Conservation (phyloP, 2,888 invertebrate genomes). For the Zeuzera pyrina region DNA sequence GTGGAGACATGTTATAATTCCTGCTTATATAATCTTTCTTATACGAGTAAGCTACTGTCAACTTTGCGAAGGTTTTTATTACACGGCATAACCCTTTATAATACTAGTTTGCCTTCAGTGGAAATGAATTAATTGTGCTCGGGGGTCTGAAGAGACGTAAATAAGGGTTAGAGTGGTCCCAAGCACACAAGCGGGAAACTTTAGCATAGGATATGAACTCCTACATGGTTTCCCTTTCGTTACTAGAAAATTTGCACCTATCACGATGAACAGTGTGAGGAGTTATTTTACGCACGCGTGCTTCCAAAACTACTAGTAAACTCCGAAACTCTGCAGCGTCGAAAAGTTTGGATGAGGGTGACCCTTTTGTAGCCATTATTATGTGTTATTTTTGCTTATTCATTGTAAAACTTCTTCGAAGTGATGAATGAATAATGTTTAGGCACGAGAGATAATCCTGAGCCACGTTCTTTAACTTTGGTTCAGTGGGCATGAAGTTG, state of each 20-base stretch:
- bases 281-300: conserved; percentile 9
- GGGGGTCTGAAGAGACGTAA: conserved; percentile 19
- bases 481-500: conserved; percentile 20
- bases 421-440: conserved; percentile 30
- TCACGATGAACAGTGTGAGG: conserved; percentile 14
- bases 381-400: conserved; percentile 27
- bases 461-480: conserved; percentile 13
- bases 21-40: no score
- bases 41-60: background rate
- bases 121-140: conserved; percentile 18
- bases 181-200: conserved; percentile 12
- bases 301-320: conserved; percentile 8
- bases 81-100: background rate
- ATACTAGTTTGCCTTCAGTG: conserved; percentile 9
- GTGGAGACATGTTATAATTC: no score
- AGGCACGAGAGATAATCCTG: conserved; percentile 27
- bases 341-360: conserved; percentile 12
- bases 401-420: conserved; percentile 4
- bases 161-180: conserved; percentile 24
- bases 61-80: background rate
- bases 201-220: no score
- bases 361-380: conserved; percentile 25
- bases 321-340: conserved; percentile 11
- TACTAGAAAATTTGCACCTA: conserved; percentile 18
- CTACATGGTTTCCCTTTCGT: conserved; percentile 14